Evolutionary conservation across 2,797 vertebrate genomes (phyloP), one percentile per base, ranked within the genome.

Genomic region (Pygocentrus nattereri): DNA sequence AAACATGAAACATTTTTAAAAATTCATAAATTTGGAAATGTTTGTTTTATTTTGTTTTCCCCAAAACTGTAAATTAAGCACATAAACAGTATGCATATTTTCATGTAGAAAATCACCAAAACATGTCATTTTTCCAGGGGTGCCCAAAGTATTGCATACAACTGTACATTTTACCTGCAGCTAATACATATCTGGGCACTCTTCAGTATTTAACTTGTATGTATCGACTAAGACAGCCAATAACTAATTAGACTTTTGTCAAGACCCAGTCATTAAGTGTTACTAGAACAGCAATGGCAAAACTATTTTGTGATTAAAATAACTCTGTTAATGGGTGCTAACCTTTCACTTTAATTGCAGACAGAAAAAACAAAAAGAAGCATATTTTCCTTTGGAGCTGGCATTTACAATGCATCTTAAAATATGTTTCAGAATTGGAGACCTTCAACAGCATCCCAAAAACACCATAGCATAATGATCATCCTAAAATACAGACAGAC

Each of bases 391-490:
- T 8, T 6, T 7, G 11, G 41, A 68, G 34, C 31, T 18, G 11
- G 18, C 7, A 67, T 41, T 67, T 67, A 11, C 34, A 41, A 41
- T 4, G n/a, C 11, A 44, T 68, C 10, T 23, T 41, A 23, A 47
- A 68, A 64, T 64, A 64, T 64, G 62, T 64, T 64, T 64, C 61
- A 31, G 61, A 31, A 34, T 34, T 34, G 61, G 30, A 31, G 61
- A 64, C 30, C 16, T 64, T 64, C 30, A 64, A 6, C 18, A 34
- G 23, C 5, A 71, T 50, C 23, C 23, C 23, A 19, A 3, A 70
- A 49, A 12, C 23, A 49, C 47, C 13, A 16, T 16, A 27, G 23
- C 47, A 4, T 71, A 27, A 27, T 50, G 15, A 50, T 30, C 44
- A 30, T 50, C 21, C 44, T 70, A 27, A 70, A 49, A 52, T 52